These are phyloP conservation scores for Anthopleura xanthogrammica DNA, from an alignment of 92 coral and sea anemone genomes.

Conservation along the genomic window DNA sequence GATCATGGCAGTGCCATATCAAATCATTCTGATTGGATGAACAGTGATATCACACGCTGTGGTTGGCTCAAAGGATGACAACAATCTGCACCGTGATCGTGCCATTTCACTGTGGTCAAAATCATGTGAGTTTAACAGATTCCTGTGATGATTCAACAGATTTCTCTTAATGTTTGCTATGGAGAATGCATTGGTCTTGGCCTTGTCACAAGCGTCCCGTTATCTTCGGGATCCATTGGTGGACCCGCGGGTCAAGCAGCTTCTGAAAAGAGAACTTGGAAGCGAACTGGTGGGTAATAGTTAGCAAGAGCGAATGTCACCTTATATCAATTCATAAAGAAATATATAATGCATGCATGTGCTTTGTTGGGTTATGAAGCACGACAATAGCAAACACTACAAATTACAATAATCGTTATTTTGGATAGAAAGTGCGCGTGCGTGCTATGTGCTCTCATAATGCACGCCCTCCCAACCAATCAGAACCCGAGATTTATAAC, in stretches of 20 bases:
- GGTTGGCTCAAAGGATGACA: too few relatives aligned
- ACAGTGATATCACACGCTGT: too few relatives aligned
- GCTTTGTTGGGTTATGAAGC: too few relatives aligned
- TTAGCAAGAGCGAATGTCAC: neutral
- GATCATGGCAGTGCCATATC: too few relatives aligned
- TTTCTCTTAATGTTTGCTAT: conserved; percentile 80
- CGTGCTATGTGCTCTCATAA: neutral
- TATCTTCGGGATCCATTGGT: conserved; percentile 89
- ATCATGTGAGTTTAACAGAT: neutral
- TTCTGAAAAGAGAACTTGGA: conserved; percentile 90
- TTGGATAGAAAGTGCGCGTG: too few relatives aligned
- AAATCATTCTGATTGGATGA: too few relatives aligned
- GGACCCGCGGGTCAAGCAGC: conserved; percentile 88
- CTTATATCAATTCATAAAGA: too few relatives aligned
- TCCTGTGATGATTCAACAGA: conserved; percentile 22
- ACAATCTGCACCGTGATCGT: too few relatives aligned
- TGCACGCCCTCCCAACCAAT: neutral
- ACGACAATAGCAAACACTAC: too few relatives aligned
- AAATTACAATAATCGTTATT: too few relatives aligned
- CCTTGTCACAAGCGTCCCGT: conserved; percentile 90
- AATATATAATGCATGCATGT: too few relatives aligned
- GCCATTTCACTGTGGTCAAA: neutral
- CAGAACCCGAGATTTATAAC: neutral
- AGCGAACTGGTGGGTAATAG: conserved; percentile 81
- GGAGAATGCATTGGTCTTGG: conserved; percentile 83